Percentiles rank a stretch among this genome's conserved stretches.
Conservation (phyloP, 2,113 vertebrate species). For the Dolichotis patagonum region DNA sequence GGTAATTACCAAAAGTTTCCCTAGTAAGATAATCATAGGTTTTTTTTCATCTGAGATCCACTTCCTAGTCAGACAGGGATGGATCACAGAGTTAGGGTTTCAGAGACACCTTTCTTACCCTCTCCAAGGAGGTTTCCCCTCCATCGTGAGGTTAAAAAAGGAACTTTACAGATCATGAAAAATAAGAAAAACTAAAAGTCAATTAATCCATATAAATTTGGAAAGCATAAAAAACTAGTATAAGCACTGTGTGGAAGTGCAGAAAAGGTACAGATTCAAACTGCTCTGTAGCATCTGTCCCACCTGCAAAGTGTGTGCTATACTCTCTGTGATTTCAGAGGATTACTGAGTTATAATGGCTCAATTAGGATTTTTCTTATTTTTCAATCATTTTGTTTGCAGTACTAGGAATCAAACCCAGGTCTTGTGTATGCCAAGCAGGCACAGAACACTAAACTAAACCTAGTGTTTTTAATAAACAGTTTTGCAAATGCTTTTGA, state of each 20-base stretch:
- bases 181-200: neutral
- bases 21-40: neutral
- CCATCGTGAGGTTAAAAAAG: neutral
- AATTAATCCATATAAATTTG: neutral
- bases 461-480: neutral
- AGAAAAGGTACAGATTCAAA: neutral
- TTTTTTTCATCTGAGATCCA: neutral
- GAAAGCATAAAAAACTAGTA: neutral
- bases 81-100: neutral
- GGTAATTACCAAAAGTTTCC: neutral
- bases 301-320: fast-evolving
- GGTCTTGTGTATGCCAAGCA: neutral
- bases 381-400: neutral
- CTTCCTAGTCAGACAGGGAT: neutral
- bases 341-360: neutral
- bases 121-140: neutral
- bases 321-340: neutral
- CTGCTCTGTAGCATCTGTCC: too few relatives aligned
- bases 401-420: neutral
- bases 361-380: neutral
- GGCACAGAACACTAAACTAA: neutral
- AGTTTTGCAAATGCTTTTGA: neutral
- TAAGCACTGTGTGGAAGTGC: neutral
- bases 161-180: neutral
- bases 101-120: too few relatives aligned